These are phyloP conservation scores for Aquatica leii DNA, from an alignment of 2,888 invertebrate species.

Conservation along the genomic window DNA sequence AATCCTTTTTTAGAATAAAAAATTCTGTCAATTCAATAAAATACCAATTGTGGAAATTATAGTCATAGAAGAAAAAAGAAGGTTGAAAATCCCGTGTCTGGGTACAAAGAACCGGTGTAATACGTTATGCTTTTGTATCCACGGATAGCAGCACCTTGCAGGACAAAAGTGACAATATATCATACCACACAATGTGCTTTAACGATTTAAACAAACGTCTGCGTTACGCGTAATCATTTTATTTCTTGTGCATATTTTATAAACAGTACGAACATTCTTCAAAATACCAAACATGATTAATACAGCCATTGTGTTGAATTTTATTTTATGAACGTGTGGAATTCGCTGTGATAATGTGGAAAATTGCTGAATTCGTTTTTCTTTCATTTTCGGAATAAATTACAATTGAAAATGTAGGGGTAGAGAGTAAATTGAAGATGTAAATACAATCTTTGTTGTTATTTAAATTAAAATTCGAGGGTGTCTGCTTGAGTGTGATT, in stretches of 20 bases:
- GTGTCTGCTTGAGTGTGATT: constrained; percentile 66
- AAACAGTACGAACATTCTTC: constrained; percentile 41
- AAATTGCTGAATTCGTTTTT: constrained; percentile 13
- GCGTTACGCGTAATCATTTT: constrained; percentile 56
- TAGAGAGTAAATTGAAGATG: constrained; percentile 48
- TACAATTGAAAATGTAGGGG: constrained; percentile 16
- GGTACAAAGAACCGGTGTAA: constrained; percentile 58
- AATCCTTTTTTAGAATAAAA: no score
- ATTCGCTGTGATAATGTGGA: constrained; percentile 34
- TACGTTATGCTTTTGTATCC: constrained; percentile 58
- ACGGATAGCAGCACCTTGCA: constrained; percentile 58
- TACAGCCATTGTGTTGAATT: constrained; percentile 38
- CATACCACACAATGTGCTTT: constrained; percentile 59
- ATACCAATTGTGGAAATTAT: constrained; percentile 22
- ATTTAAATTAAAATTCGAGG: constrained; percentile 52
- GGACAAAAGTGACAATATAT: constrained; percentile 60
- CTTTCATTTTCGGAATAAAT: constrained; percentile 12
- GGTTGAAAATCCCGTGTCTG: constrained; percentile 52
- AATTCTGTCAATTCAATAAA: constrained; percentile 10
- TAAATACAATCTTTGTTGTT: constrained; percentile 58
- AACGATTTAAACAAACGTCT: constrained; percentile 60
- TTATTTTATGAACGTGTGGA: constrained; percentile 39
- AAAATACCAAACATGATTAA: constrained; percentile 43
- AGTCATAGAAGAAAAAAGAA: constrained; percentile 23
- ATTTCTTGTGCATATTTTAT: constrained; percentile 48